A percentile compares a stretch with the other conserved stretches of the same genome.
Evolutionary conservation across 2,888 invertebrate species (phyloP).

Genomic region (Capitulum mitella): DNA sequence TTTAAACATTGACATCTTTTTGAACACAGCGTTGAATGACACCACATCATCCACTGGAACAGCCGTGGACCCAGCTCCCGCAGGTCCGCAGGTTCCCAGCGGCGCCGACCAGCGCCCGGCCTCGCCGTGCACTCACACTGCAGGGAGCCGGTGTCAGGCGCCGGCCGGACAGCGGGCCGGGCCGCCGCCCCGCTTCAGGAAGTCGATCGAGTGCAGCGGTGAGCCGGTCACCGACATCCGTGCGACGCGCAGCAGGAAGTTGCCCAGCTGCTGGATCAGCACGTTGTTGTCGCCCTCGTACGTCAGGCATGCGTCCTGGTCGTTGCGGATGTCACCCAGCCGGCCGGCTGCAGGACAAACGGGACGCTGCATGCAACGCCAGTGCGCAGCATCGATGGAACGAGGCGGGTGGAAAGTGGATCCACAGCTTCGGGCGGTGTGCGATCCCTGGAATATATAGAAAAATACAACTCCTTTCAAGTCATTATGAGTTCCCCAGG

Average conservation of each 20-base stretch:
- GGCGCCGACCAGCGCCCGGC: no score
- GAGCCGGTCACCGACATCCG: constrained; percentile 26
- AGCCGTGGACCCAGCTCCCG: no score
- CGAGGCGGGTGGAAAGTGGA: background rate
- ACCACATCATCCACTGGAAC: no score
- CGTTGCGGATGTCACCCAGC: constrained; percentile 72
- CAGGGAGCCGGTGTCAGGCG: background rate
- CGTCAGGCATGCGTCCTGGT: constrained; percentile 82
- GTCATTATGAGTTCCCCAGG: no score
- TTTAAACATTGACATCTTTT: no score
- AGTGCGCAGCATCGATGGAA: background rate
- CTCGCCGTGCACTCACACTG: no score
- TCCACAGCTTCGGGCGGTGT: no score
- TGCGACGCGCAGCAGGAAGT: constrained; percentile 60
- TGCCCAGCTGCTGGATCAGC: constrained; percentile 78
- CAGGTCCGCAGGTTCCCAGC: no score
- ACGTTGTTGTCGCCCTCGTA: constrained; percentile 94
- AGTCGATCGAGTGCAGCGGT: constrained; percentile 8
- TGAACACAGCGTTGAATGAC: no score
- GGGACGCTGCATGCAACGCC: background rate
- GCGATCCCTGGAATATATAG: no score
- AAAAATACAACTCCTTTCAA: no score
- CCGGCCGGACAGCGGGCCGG: background rate
- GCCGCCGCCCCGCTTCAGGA: background rate
- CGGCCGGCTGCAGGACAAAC: constrained; percentile 62